A percentile compares a stretch with the other conserved stretches of the same genome.
Evolutionary conservation across 2,888 invertebrate species (phyloP).

Genomic region (Caenorhabditis doughertyi): DNA sequence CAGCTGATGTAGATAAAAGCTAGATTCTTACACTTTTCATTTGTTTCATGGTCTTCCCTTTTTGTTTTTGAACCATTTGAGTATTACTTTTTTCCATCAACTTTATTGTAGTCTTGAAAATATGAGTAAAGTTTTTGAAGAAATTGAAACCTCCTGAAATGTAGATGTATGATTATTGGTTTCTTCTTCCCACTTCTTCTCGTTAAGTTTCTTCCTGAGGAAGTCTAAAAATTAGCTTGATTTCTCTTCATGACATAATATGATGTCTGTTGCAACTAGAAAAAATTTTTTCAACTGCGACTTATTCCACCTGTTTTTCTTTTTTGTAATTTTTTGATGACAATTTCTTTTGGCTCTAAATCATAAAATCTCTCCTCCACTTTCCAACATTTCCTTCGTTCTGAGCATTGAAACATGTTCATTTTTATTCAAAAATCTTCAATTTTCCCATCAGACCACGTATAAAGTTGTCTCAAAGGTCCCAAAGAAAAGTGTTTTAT

Average conservation of each 20-base stretch:
- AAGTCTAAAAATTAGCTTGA: too few relatives aligned
- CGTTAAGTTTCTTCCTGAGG: too few relatives aligned
- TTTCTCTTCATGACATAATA: neutral
- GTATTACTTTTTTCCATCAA: too few relatives aligned
- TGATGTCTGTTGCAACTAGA: neutral
- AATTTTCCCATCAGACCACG: neutral
- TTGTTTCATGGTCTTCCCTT: too few relatives aligned
- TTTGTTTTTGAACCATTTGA: too few relatives aligned
- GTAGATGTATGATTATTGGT: too few relatives aligned
- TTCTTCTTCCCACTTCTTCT: too few relatives aligned
- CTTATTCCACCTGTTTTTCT: constrained; percentile 2
- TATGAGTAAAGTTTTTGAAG: too few relatives aligned
- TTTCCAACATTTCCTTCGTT: neutral
- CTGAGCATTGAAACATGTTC: constrained; percentile 16
- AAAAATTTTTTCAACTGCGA: neutral
- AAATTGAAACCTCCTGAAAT: too few relatives aligned
- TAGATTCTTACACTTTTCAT: too few relatives aligned
- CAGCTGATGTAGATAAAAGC: too few relatives aligned
- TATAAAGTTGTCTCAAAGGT: neutral
- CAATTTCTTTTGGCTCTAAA: constrained; percentile 5
- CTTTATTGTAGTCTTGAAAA: too few relatives aligned
- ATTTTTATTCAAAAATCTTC: neutral
- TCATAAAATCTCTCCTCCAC: neutral
- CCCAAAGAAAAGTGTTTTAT: constrained; percentile 7
- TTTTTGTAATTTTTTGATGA: neutral